Conservation (phyloP, 2,888 invertebrate genomes). For the Scelioninae gen. 2 region DNA sequence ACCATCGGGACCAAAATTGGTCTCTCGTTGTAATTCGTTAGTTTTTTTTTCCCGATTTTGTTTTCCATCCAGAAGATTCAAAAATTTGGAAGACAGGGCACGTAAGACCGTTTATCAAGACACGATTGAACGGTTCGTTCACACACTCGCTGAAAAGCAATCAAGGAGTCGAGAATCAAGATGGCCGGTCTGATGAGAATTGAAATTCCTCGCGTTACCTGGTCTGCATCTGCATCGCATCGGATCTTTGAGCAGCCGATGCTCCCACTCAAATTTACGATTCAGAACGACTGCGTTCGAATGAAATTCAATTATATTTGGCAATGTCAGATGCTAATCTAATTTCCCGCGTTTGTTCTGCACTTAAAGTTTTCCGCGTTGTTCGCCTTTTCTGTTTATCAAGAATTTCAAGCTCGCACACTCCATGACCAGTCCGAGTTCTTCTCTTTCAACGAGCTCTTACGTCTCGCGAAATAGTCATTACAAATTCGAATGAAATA, state of each 20-base stretch:
- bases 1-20: neutral
- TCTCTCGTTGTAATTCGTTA: constrained; percentile 2
- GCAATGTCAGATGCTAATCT: constrained; percentile 45
- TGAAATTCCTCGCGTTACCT: constrained; percentile 62
- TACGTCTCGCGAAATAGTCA: too few species aligned
- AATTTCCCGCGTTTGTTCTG: constrained; percentile 44
- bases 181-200: constrained; percentile 63
- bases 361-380: constrained; percentile 20
- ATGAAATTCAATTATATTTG: constrained; percentile 58
- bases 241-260: constrained; percentile 44
- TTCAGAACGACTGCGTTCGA: constrained; percentile 49
- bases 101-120: constrained; percentile 53
- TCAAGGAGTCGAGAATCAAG: constrained; percentile 59
- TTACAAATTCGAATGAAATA: too few species aligned
- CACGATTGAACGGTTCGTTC: constrained; percentile 56
- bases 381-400: constrained; percentile 28
- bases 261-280: constrained; percentile 50
- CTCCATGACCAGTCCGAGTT: too few species aligned
- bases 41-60: neutral
- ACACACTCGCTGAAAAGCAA: constrained; percentile 57
- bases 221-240: constrained; percentile 57
- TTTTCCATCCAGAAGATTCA: constrained; percentile 11
- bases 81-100: constrained; percentile 45
- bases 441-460: too few species aligned
- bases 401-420: constrained; percentile 29